Base-by-base conservation (phyloP, 92 coral and sea anemone genomes). In the Montipora capitata region DNA sequence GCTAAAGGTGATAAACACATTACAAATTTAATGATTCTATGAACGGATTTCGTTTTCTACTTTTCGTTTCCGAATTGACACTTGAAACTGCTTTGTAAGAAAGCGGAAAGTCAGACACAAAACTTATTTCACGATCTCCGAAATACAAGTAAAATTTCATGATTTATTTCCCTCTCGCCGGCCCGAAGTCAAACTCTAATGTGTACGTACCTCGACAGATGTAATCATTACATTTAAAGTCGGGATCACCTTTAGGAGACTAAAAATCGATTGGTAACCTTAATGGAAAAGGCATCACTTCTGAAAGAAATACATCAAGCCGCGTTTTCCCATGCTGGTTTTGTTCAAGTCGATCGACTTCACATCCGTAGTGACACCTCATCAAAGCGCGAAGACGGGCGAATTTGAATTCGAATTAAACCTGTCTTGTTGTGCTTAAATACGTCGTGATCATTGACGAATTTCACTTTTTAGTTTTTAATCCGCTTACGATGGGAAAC, bases 401-500 rank as follows among this genome's bases (percentile, higher is more conserved):
- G 77, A 81, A 40, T 81, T 68, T 52, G 85, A 81, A 68, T 68
- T 68, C 85, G 75, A 81, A 68, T 68, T 5, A 81, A 45, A 40
- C 67, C 67, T 68, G 76, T 67, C 76, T 63, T 80, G 76, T 68
- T 81, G 75, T 38, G 2, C 39, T 69, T 80, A 13, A 63, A 63
- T 17, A 18, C 52, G 76, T 80, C 65, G 85, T 12, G 62, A 18
- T 43, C 85, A 68, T 52, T 68, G 76, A 11, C 68, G 64, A 68
- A 41, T 68, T 40, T 69, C 68, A 74, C 51, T 62, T 75, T 17
- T 17, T 7, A 10, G 79, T 68, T 78, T 92, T 56, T 93, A 93
- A 93, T 93, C 96, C 89, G 78, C 81, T 92, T 92, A 92, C 91
- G 81, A 13, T 75, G 80, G 80, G 91, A 15, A 77, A 67, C 72